These are phyloP conservation scores for Drosophila kokeensis DNA, from an alignment of 2,888 invertebrate genomes.

Conservation along the genomic window DNA sequence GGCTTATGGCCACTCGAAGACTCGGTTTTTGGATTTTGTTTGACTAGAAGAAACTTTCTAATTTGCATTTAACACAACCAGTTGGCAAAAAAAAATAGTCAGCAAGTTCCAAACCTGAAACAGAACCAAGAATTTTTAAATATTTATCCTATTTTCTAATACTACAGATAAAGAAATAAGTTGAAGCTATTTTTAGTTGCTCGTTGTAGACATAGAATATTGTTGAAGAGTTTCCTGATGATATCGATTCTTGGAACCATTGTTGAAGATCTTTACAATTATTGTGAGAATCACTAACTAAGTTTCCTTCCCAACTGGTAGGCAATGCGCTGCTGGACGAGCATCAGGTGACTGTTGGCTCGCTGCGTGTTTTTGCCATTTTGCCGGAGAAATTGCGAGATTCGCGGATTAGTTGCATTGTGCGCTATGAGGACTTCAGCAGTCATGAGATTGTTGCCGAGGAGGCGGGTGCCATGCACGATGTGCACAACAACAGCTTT, in stretches of 20 bases:
- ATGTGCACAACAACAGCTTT: conserved; percentile 85
- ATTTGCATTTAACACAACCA: too few species aligned
- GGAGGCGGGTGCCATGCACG: conserved; percentile 84
- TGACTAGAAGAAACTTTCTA: too few species aligned
- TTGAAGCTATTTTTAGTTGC: too few species aligned
- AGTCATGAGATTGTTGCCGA: conserved; percentile 75
- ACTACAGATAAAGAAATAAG: background rate
- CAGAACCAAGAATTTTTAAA: too few species aligned
- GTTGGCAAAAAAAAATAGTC: too few species aligned
- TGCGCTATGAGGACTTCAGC: conserved; percentile 77
- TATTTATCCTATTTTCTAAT: too few species aligned
- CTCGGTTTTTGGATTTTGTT: too few species aligned
- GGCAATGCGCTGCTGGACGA: conserved; percentile 59
- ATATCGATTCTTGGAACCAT: background rate
- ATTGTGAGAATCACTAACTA: background rate
- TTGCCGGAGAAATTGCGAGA: conserved; percentile 71
- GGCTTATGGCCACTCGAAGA: too few species aligned
- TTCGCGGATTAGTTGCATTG: conserved; percentile 72
- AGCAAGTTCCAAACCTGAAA: too few species aligned
- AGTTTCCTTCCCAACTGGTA: conserved; percentile 4
- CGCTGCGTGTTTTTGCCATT: conserved; percentile 80
- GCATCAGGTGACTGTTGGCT: conserved; percentile 61
- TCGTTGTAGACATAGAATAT: too few species aligned
- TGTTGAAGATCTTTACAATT: background rate
- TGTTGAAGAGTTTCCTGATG: background rate